These are phyloP conservation scores for Gastrophysa polygoni DNA, from an alignment of 2,888 invertebrate species.

Conservation along the genomic window DNA sequence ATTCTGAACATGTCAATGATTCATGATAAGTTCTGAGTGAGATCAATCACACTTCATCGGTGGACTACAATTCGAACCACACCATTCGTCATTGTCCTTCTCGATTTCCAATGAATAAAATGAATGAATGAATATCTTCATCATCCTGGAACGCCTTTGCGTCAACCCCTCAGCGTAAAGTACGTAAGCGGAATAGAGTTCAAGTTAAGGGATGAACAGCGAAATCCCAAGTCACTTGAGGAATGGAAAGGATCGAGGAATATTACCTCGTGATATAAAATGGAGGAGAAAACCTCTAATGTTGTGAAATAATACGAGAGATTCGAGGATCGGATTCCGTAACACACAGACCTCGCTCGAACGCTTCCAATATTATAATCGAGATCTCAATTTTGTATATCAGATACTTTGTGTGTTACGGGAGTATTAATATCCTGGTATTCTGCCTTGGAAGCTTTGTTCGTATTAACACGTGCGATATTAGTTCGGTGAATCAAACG, in stretches of 20 bases:
- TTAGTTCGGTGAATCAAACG: not conserved
- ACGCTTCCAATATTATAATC: constrained; percentile 21
- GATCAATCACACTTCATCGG: too few relatives aligned
- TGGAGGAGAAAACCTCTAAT: constrained; percentile 12
- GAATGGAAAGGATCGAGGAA: constrained; percentile 25
- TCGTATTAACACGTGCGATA: not conserved
- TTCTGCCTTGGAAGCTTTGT: not conserved
- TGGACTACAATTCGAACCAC: too few relatives aligned
- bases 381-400: constrained; percentile 11
- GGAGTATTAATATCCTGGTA: not conserved
- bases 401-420: not conserved
- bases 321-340: too few relatives aligned
- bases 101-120: too few relatives aligned
- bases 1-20: too few relatives aligned
- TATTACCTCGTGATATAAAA: not conserved
- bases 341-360: constrained; percentile 27
- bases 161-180: constrained; percentile 1
- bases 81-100: too few relatives aligned
- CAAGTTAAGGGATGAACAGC: constrained; percentile 32
- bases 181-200: constrained; percentile 27
- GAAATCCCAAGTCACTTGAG: constrained; percentile 41
- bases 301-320: constrained; percentile 26
- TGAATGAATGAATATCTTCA: too few relatives aligned
- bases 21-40: not conserved
- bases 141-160: not conserved